Evolutionary conservation across 2,113 vertebrate species (phyloP).

Genomic region (Pterophyllum scalare): DNA sequence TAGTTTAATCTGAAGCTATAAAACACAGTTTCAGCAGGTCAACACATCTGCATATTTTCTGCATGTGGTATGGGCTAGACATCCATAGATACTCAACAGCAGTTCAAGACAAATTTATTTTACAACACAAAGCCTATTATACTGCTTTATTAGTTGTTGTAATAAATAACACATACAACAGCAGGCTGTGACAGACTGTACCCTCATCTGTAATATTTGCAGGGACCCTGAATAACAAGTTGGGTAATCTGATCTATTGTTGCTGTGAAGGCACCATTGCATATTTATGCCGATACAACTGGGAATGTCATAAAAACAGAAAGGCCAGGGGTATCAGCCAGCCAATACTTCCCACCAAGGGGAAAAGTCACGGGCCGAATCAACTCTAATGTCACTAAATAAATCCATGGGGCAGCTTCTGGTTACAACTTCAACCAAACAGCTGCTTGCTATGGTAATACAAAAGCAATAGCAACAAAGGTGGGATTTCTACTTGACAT

Average conservation of each 20-base stretch:
- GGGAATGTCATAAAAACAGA: constrained; percentile 25
- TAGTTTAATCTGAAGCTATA: not conserved
- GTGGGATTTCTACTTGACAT: constrained; percentile 1
- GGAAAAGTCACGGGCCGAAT: not conserved
- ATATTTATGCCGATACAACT: constrained; percentile 25
- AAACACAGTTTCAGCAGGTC: constrained; percentile 9
- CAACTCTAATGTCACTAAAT: constrained; percentile 12
- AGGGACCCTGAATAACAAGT: constrained; percentile 16
- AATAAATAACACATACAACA: not conserved
- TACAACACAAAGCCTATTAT: not conserved
- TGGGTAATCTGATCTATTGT: constrained; percentile 32
- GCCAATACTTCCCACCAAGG: constrained; percentile 25
- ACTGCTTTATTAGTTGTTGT: not conserved
- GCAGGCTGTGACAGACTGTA: not conserved
- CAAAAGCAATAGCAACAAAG: constrained; percentile 1
- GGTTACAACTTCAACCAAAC: constrained; percentile 5
- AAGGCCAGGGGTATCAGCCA: constrained; percentile 24
- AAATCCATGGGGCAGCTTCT: not conserved
- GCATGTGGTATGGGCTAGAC: not conserved
- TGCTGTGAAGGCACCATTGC: constrained; percentile 64
- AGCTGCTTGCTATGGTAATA: not conserved
- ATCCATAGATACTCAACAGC: not conserved
- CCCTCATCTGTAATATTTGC: constrained; percentile 6
- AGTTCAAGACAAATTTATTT: not conserved
- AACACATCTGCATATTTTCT: constrained; percentile 2